Percentiles rank a stretch among this genome's conserved stretches.
Evolutionary conservation across 2,113 vertebrate genomes (phyloP).

Genomic region (Chaenogobius annularis): DNA sequence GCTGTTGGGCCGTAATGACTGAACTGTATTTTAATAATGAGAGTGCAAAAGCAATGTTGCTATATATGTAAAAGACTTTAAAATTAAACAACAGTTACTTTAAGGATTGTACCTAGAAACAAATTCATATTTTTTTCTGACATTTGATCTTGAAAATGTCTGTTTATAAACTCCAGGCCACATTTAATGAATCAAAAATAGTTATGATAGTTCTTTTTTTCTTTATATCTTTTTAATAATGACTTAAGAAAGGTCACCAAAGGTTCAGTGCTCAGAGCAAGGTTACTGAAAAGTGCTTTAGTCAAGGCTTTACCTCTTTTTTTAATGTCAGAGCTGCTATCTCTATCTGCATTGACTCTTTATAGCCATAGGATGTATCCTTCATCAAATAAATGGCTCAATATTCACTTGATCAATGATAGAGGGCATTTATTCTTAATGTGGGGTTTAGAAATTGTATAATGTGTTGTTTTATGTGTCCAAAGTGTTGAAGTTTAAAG

Average conservation of each 20-base stretch:
- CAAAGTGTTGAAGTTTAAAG: not conserved
- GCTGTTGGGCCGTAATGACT: too few species aligned
- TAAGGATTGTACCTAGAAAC: not conserved
- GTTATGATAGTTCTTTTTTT: constrained; percentile 9
- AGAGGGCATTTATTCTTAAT: not conserved
- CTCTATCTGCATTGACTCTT: not conserved
- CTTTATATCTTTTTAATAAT: constrained; percentile 9
- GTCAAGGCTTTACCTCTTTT: not conserved
- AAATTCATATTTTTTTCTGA: too few species aligned
- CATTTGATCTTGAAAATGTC: not conserved
- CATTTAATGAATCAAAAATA: not conserved
- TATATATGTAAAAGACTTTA: too few species aligned
- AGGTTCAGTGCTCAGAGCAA: constrained; percentile 6
- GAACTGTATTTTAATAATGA: too few species aligned
- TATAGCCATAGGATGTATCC: not conserved
- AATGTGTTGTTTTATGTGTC: not conserved
- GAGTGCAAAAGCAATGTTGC: too few species aligned
- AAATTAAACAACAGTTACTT: too few species aligned
- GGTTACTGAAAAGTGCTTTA: not conserved
- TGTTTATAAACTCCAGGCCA: not conserved
- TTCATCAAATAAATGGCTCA: not conserved
- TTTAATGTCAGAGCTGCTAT: not conserved
- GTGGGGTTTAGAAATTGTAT: not conserved
- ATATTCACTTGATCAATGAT: not conserved
- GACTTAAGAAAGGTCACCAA: constrained; percentile 20